Base-by-base conservation (phyloP, 2,113 vertebrate genomes). In the Heterotis niloticus region DNA sequence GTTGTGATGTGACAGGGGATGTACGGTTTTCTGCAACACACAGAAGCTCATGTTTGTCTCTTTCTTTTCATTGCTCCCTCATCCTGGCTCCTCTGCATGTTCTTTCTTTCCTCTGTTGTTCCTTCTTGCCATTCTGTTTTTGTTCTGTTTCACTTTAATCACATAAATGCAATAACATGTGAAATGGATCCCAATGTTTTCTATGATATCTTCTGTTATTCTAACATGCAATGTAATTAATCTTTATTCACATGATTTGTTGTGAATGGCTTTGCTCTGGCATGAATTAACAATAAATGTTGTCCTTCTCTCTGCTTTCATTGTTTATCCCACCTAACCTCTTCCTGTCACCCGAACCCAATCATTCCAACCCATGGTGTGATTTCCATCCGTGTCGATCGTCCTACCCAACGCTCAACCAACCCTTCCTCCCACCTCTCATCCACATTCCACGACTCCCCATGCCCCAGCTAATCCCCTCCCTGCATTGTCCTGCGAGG, bases 401-500 rank as follows among this genome's bases (percentile, higher is more conserved):
- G 51, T 16, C 70, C 70, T 23, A 28, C 51, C 70, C n/a, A 54
- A 24, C 52, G 16, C 57, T 1, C 51, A 23, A 20, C 64, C 64
- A 23, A 56, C 52, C 52, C 4, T 18, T 73, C 12, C 52, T 0
- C 54, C 71, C 71, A 28, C 10, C n/a, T 7, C 44, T 14, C 51
- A 52, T 72, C 24, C 54, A 51, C 34, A 20, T 72, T 51, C 20
- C 69, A 72, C 60, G 70, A 72, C 20, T 10, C 72, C 80, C 83
- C 74, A 80, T 84, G 56, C 24, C 71, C 83, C 59, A 78, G 84
- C 82, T 86, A 87, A 90, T 24, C 86, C 90, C 81, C 88, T 92
- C 77, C 81, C 92, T 68, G 59, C 89, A 64, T 87, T 90, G 77
- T 92, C 91, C 79, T 91, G 92, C 70, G 95, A 95, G 91, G 96